Evolutionary conservation across 2,888 invertebrate species (phyloP).

Genomic region (Brassicogethes aeneus): DNA sequence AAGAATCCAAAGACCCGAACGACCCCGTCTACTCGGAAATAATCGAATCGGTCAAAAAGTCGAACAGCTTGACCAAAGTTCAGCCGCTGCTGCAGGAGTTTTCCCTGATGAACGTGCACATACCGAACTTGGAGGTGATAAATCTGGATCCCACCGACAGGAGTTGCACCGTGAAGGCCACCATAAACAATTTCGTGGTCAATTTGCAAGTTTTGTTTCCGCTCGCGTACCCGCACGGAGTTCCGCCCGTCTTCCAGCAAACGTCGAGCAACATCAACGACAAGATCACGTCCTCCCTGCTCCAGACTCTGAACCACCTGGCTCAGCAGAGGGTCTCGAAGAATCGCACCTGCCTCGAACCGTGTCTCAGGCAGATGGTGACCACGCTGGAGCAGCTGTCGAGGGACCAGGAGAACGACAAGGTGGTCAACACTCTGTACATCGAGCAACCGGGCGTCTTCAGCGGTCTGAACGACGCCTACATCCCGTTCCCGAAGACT

Average conservation of each 20-base stretch:
- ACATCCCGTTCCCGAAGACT: slow-evolving; percentile 89
- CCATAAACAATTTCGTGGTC: slow-evolving; percentile 45
- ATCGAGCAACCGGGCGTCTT: slow-evolving; percentile 29
- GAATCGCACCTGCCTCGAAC: slow-evolving; percentile 79
- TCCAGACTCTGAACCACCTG: slow-evolving; percentile 72
- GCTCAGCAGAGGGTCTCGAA: slow-evolving; percentile 76
- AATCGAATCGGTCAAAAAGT: slow-evolving; percentile 12
- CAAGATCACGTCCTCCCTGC: slow-evolving; percentile 58
- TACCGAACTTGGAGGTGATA: slow-evolving; percentile 59
- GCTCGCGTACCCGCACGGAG: slow-evolving; percentile 60
- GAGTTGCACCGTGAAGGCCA: slow-evolving; percentile 50
- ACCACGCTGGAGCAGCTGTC: slow-evolving; percentile 54
- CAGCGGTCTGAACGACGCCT: slow-evolving; percentile 56
- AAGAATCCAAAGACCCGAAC: slow-evolving; percentile 28
- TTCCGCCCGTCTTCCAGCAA: slow-evolving; percentile 49
- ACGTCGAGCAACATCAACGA: slow-evolving; percentile 52
- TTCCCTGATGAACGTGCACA: slow-evolving; percentile 63
- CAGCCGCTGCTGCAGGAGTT: slow-evolving; percentile 67
- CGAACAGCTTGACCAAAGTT: slow-evolving; percentile 40
- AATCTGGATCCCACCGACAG: slow-evolving; percentile 45
- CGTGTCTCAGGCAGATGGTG: slow-evolving; percentile 69
- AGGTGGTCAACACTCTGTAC: slow-evolving; percentile 22
- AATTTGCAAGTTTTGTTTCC: slow-evolving; percentile 62
- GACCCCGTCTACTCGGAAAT: slow-evolving; percentile 9
- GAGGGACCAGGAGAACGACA: slow-evolving; percentile 46